These are phyloP conservation scores for Drosophila prostipennis DNA, from an alignment of 2,888 invertebrate species.

Conservation along the genomic window DNA sequence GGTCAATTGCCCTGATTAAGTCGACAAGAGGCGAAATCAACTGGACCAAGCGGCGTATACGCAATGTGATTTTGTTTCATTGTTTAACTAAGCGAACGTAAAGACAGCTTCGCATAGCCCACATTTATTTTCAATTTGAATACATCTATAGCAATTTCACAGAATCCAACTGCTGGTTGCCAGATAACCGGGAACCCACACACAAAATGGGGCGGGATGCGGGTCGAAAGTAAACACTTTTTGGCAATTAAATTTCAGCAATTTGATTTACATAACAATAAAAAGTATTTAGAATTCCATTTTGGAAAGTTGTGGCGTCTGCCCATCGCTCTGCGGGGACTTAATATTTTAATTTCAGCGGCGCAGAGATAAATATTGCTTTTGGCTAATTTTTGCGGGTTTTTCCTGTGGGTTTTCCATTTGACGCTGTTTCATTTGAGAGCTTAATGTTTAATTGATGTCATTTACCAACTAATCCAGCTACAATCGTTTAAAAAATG, in stretches of 20 bases:
- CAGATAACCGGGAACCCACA: conserved; percentile 28
- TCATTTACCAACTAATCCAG: conserved; percentile 29
- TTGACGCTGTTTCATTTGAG: no score
- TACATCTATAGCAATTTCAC: conserved; percentile 23
- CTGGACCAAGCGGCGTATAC: conserved; percentile 60
- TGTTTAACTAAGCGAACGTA: conserved; percentile 57
- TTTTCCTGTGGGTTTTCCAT: conserved; percentile 12
- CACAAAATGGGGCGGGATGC: background rate
- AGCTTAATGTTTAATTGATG: conserved; percentile 35
- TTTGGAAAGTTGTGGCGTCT: conserved; percentile 35
- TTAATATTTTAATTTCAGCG: conserved; percentile 44
- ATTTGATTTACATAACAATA: conserved; percentile 65
- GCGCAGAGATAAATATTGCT: conserved; percentile 36
- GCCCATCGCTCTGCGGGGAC: conserved; percentile 6
- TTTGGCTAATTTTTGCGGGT: conserved; percentile 30
- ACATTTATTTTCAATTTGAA: conserved; percentile 29
- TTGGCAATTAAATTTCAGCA: conserved; percentile 64
- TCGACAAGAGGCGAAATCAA: conserved; percentile 15
- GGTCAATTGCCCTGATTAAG: conserved; percentile 44
- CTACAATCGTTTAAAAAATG: conserved; percentile 3
- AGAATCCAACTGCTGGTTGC: conserved; percentile 15
- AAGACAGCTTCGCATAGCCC: conserved; percentile 28
- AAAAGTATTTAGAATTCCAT: conserved; percentile 54
- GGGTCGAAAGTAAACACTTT: conserved; percentile 54
- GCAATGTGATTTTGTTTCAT: conserved; percentile 64